Conservation (phyloP, 1,140 invertebrate genomes). For the Schlechtendalia chinensis region DNA sequence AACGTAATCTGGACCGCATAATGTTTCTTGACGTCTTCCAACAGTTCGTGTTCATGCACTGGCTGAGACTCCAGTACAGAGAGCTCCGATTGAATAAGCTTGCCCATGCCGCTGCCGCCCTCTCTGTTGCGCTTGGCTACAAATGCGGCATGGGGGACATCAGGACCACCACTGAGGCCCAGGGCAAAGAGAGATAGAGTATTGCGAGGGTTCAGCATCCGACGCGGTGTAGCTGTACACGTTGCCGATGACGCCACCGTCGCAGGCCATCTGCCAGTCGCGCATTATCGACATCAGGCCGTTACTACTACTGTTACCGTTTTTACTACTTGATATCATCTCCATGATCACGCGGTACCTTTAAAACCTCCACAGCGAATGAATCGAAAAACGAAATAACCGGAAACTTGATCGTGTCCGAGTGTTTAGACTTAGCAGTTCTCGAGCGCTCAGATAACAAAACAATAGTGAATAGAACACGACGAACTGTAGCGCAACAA, state of each 20-base stretch:
- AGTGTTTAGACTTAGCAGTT: background rate
- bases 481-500: background rate
- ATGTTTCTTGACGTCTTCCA: conserved; percentile 27
- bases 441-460: conserved; percentile 7
- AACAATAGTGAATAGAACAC: background rate
- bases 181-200: conserved; percentile 89
- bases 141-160: conserved; percentile 78
- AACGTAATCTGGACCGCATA: conserved; percentile 44
- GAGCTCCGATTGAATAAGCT: conserved; percentile 67
- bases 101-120: conserved; percentile 75
- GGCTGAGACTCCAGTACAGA: conserved; percentile 55
- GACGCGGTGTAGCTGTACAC: background rate
- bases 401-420: conserved; percentile 18
- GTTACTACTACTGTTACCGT: conserved; percentile 17
- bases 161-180: conserved; percentile 98
- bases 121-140: conserved; percentile 66
- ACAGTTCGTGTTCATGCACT: conserved; percentile 47
- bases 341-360: conserved; percentile 24
- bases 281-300: conserved; percentile 29
- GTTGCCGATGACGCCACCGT: background rate
- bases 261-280: conserved; percentile 26
- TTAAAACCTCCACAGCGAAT: conserved; percentile 49
- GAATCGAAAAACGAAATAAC: conserved; percentile 12
- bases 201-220: conserved; percentile 57
- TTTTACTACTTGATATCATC: conserved; percentile 47